A percentile compares a stretch with the other conserved stretches of the same genome.
These are phyloP conservation scores for Pygoscelis antarcticus DNA, from an alignment of 2,113 vertebrate species.

Conservation along the genomic window DNA sequence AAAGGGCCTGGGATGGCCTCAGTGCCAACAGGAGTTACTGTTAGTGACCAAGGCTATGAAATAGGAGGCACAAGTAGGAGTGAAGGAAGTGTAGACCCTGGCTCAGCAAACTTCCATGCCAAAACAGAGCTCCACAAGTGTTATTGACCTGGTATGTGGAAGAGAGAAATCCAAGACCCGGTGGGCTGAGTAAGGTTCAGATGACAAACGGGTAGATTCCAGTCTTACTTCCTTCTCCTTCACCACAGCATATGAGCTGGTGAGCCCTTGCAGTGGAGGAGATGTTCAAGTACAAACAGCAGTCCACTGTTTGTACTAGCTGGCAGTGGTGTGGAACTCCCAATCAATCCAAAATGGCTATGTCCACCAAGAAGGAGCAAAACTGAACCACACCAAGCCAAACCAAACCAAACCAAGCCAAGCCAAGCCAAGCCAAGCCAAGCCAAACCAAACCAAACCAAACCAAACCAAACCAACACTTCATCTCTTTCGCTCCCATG, in stretches of 20 bases:
- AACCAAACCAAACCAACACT: not conserved
- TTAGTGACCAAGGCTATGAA: not conserved
- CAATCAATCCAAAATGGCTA: not conserved
- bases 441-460: not conserved
- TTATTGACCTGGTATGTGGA: not conserved
- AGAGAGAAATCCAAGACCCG: not conserved
- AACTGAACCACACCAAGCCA: not conserved
- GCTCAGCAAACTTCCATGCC: not conserved
- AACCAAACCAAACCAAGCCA: not conserved
- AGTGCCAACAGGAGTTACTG: not conserved
- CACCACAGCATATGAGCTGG: not conserved
- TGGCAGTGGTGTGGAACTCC: not conserved
- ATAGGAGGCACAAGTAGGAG: not conserved
- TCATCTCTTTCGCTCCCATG: not conserved
- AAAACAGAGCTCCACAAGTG: not conserved
- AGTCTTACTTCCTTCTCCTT: not conserved
- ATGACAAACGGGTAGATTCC: not conserved
- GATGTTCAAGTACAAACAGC: not conserved
- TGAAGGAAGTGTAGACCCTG: not conserved
- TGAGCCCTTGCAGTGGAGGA: not conserved
- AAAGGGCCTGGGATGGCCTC: not conserved
- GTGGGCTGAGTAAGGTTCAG: not conserved
- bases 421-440: not conserved
- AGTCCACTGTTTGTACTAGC: not conserved
- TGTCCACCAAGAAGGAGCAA: not conserved